Conservation (phyloP, 2,113 vertebrate species). For the Paramormyrops kingsleyae region DNA sequence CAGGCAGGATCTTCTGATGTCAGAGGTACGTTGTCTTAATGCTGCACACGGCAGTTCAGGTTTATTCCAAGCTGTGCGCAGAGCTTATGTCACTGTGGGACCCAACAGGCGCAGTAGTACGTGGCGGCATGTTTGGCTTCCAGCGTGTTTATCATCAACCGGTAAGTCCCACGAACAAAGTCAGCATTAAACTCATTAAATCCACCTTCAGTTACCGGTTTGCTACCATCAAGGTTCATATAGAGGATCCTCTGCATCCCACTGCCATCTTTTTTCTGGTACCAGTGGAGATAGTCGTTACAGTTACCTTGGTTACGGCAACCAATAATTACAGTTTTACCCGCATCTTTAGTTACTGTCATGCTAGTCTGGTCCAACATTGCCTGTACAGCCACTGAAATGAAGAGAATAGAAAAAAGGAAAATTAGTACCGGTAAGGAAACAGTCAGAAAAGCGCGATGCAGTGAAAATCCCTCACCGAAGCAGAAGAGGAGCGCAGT, state of each 20-base stretch:
- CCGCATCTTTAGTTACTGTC: not conserved
- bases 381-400: not conserved
- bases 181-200: not conserved
- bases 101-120: not conserved
- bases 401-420: not conserved
- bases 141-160: not conserved
- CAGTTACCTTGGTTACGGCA: conserved; percentile 16
- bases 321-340: not conserved
- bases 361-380: not conserved
- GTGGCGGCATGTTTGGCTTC: not conserved
- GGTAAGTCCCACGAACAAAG: not conserved
- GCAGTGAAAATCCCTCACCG: not conserved
- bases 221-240: not conserved
- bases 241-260: conserved; percentile 6
- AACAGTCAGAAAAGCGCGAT: not conserved
- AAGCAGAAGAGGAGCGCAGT: not conserved
- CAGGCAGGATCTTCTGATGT: not conserved
- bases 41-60: not conserved
- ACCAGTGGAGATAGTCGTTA: not conserved
- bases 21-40: no score
- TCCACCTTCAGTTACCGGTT: not conserved
- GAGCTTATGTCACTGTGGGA: not conserved
- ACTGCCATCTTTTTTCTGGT: conserved; percentile 19
- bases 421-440: not conserved
- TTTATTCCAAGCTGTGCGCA: not conserved